Evolutionary conservation across 2,797 vertebrate genomes (phyloP), one percentile per base, ranked within the genome.

Genomic region (Tangara arthus): DNA sequence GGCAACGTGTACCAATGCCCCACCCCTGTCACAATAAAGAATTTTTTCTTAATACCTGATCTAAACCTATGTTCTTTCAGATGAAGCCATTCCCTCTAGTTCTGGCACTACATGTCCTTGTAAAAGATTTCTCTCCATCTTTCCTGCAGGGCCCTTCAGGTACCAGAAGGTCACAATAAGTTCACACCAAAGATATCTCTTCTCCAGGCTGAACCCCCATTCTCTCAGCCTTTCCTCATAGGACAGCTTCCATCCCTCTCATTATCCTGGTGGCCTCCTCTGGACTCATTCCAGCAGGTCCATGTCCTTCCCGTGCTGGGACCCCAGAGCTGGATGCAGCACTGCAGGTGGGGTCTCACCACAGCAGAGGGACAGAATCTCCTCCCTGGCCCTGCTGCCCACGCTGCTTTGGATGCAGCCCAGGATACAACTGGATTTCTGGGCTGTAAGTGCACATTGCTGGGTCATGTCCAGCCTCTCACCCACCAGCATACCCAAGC

Each of bases 151-250:
- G 6, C 19, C 16, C 35, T 70, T 76, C 79, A 70, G n/a, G 13
- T 37, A 24, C 14, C 2, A 1, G 42, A 42, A 56, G 23, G 24
- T 6, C 0, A 0, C 44, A 70, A 8, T 17, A 35, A 35, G 4
- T 12, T 34, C 17, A 23, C 15, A 70, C 28, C 21, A 46, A 83
- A 83, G 8, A 50, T 10, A 52, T 8, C 50, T 52, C 20, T 50
- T 44, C 44, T 63, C 23, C 34, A 65, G 34, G 24, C 34, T 41
- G 44, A 71, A 59, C 4, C 9, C 8, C 10, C 46, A 4, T 32
- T 35, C 5, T 52, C 30, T 57, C 39, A 46, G 30, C 8, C 46
- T 59, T 35, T 77, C 39, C 26, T 53, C 7, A 1, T 0, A 59
- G 39, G 37, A 83, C 4, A 57, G 1, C 12, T 41, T 83, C 44